phyloP scores from a whole-genome alignment of 2,113 vertebrate genomes.

The Sapajus apella region DNA sequence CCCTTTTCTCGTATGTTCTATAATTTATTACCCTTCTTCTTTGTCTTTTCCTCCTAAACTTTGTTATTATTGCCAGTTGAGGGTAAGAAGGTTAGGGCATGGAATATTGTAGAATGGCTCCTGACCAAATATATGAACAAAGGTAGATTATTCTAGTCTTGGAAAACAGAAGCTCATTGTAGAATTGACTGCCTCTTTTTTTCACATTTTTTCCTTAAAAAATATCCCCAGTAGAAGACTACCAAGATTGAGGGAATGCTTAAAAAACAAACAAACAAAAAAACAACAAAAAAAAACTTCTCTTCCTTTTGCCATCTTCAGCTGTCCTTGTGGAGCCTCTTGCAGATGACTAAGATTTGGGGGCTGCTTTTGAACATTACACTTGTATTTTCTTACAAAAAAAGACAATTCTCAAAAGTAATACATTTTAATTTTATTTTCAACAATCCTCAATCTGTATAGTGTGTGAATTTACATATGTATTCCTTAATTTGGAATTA shows the following conservation, averaged over 20 bases:
- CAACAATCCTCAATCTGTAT: background rate
- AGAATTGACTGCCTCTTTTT: background rate
- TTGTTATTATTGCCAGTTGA: background rate
- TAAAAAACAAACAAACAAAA: background rate
- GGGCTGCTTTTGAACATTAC: background rate
- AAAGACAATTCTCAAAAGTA: background rate
- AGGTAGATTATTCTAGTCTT: background rate
- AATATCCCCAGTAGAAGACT: background rate
- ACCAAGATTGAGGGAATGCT: background rate
- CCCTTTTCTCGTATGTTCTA: background rate
- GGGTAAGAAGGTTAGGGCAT: background rate
- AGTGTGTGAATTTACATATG: background rate
- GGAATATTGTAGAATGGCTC: background rate
- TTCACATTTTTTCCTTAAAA: slow-evolving; percentile 13
- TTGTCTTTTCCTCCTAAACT: background rate
- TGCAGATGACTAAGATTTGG: background rate
- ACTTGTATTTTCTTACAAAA: background rate
- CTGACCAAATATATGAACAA: background rate
- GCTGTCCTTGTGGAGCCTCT: background rate
- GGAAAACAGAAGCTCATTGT: background rate
- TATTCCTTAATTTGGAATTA: slow-evolving; percentile 38
- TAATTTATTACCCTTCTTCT: background rate
- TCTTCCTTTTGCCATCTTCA: background rate
- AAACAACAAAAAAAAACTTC: background rate
- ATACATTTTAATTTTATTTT: slow-evolving; percentile 20